Percentiles rank a stretch among this genome's conserved stretches.
Conservation (phyloP, 1,140 invertebrate genomes). For the Drosophila oshimai region DNA sequence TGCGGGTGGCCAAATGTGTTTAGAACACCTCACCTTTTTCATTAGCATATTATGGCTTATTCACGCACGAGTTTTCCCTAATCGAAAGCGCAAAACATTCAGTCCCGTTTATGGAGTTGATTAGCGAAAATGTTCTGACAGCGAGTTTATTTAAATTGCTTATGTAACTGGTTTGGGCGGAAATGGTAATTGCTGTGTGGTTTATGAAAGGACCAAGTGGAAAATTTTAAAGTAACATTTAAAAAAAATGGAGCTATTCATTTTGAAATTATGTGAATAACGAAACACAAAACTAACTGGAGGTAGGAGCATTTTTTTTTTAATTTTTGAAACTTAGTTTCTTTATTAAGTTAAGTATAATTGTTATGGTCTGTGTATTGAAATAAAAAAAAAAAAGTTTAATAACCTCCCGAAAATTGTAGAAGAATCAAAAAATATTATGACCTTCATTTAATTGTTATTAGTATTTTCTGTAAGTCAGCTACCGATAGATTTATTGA, state of each 20-base stretch:
- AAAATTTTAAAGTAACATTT: not conserved
- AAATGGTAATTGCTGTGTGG: not conserved
- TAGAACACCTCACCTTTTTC: constrained; percentile 44
- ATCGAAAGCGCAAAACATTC: constrained; percentile 45
- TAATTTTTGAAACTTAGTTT: too few species aligned
- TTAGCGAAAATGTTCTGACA: constrained; percentile 49
- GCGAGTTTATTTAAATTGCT: constrained; percentile 44
- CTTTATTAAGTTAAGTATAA: too few species aligned
- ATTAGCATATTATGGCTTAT: constrained; percentile 70
- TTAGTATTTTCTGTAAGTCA: too few species aligned
- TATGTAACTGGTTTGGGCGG: constrained; percentile 1
- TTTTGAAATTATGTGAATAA: not conserved
- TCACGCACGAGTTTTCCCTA: constrained; percentile 53
- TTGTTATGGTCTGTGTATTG: too few species aligned
- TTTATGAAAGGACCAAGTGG: not conserved
- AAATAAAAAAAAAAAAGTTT: too few species aligned
- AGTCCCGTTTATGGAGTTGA: constrained; percentile 60
- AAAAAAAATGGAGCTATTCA: not conserved
- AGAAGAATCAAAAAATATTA: too few species aligned
- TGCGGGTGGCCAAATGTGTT: constrained; percentile 49
- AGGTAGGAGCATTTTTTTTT: too few species aligned
- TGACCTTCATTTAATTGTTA: too few species aligned
- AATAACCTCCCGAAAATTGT: not conserved
- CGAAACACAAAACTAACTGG: too few species aligned
- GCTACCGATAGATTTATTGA: not conserved